Percentiles rank a stretch among this genome's conserved stretches.
Conservation (phyloP, 2,888 invertebrate species). For the Amphipoea lucens region DNA sequence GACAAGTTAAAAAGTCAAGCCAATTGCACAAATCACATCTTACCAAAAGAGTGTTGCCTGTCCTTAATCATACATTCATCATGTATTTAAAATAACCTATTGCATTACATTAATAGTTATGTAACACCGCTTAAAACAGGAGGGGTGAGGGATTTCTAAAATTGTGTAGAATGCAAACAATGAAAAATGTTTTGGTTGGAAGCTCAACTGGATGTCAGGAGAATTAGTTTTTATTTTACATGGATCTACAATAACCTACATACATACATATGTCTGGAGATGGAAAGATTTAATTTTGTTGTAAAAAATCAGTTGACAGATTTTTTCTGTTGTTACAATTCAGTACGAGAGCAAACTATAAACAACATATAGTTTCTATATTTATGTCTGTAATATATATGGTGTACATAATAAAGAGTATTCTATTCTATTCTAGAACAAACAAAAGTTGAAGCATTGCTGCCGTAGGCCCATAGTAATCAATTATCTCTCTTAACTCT, state of each 20-base stretch:
- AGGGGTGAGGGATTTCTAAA: no score
- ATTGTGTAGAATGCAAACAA: not conserved
- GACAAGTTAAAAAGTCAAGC: not conserved
- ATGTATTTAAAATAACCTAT: not conserved
- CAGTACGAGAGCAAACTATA: not conserved
- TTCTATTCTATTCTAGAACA: no score
- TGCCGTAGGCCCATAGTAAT: not conserved
- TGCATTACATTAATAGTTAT: not conserved
- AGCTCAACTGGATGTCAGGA: not conserved
- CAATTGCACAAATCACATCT: not conserved
- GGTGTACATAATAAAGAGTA: no score
- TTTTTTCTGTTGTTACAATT: not conserved
- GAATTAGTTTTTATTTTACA: not conserved
- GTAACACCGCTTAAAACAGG: not conserved
- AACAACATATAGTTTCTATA: no score
- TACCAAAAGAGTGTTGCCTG: not conserved
- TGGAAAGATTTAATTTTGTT: not conserved
- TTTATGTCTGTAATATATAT: no score
- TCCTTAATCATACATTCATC: not conserved
- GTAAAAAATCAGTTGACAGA: not conserved
- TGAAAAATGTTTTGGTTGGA: no score
- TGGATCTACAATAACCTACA: no score
- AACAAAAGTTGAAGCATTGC: not conserved
- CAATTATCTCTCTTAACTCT: not conserved
- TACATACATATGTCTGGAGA: not conserved